Evolutionary conservation across 2,888 invertebrate genomes (phyloP), one percentile per base, ranked within the genome.

Genomic region (Heliconius sara): DNA sequence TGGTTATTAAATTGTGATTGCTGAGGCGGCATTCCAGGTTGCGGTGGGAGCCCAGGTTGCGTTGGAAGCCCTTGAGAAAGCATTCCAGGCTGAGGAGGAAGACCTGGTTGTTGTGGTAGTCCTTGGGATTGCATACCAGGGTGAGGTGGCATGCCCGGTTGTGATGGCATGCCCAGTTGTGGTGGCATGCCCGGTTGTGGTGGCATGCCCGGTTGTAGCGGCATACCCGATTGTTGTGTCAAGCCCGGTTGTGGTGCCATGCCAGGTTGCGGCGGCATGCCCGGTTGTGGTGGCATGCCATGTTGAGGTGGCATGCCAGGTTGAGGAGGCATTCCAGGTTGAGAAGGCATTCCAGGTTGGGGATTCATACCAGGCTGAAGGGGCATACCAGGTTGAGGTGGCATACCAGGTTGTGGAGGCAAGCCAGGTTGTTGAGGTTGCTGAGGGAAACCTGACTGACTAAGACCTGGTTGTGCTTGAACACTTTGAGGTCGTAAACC

Each of bases 211-310:
- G 86, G 83, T 52, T 88, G 87, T 1, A 85, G 84, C 10, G 86
- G 85, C 82, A 87, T 82, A 2, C 86, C 87, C 10, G 86, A 86
- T 78, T 73, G 95, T 5, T 95, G 95, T 9, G 82, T 83, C 85
- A 86, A 84, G 0, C 86, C 86, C 83, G 85, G 85, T 73, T 86
- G 86, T 1, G 83, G 85, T 43, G 83, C 85, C 80, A 85, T 80
- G 52, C 80, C 81, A 77, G 83, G 80, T 77, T 83, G 79, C n/a
- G 80, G 80, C 78, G 80, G 83, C 81, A 85, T 82, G 30, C 83
- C 83, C n/a, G 83, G 82, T 81, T 79, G 86, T 12, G 79, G 84
- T 60, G 85, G 85, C 82, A 84, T 80, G 73, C 83, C 80, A 12
- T 80, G 68, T 43, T 80, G 81, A 83, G 88, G 47, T 74, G 84